These are phyloP conservation scores for Hirtodrosophila cameraria DNA, from an alignment of 2,888 invertebrate species.

Conservation along the genomic window DNA sequence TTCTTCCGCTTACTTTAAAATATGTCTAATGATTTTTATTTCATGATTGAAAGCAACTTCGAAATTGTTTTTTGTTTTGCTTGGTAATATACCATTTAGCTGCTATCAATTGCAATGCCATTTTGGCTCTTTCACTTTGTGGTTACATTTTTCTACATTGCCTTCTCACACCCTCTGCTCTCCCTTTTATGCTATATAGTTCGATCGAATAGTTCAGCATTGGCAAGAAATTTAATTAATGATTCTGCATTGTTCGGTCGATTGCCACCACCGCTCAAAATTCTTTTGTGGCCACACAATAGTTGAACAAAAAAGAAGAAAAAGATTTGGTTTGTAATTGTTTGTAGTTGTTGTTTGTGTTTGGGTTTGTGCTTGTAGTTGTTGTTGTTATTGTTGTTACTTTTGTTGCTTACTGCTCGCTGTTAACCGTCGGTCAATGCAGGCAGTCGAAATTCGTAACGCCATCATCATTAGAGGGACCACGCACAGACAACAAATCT, in stretches of 20 bases:
- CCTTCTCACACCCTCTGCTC: background rate
- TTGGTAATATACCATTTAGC: conserved; percentile 9
- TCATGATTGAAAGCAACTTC: conserved; percentile 16
- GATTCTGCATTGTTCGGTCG: conserved; percentile 73
- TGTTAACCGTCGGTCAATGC: conserved; percentile 54
- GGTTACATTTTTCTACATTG: conserved; percentile 28
- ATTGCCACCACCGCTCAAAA: conserved; percentile 64
- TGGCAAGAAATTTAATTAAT: conserved; percentile 76
- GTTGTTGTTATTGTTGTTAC: conserved; percentile 24
- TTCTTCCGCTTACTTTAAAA: background rate
- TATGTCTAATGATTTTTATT: conserved; percentile 4
- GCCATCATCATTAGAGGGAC: conserved; percentile 79
- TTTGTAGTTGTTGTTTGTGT: conserved; percentile 49
- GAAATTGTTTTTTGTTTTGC: conserved; percentile 4
- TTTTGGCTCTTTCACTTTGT: conserved; percentile 52
- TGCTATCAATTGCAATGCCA: conserved; percentile 48
- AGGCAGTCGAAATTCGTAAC: conserved; percentile 76
- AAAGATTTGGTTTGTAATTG: conserved; percentile 64
- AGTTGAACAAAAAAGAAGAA: conserved; percentile 16
- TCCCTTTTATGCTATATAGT: background rate
- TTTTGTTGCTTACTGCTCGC: conserved; percentile 3
- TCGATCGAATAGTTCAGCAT: conserved; percentile 56
- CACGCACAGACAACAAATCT: conserved; percentile 60
- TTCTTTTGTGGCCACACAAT: conserved; percentile 70
- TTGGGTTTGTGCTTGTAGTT: conserved; percentile 4